Base-by-base conservation (phyloP, 1,140 invertebrate genomes). In the Atta colombica region DNA sequence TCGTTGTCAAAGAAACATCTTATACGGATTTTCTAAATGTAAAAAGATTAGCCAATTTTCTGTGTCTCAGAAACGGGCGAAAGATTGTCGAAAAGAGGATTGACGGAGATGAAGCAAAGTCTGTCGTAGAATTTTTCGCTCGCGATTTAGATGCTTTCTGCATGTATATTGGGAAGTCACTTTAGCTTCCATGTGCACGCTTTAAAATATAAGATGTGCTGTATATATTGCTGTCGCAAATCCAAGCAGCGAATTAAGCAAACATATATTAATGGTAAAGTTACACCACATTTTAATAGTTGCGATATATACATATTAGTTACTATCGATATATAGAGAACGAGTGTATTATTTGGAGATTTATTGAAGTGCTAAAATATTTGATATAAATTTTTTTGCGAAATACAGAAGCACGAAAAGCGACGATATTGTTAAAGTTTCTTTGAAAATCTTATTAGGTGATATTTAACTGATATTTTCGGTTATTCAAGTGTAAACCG, bases 401-500 rank as follows among this genome's bases (percentile, higher is more conserved):
- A 81, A 81, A 71, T 69, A 55, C 16, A 71, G 3, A 39, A 71
- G 55, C 14, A 45, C 5, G 21, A 53, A 80, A 21, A 68, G 45
- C 28, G 5, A 35, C 8, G n/a, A 53, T 55, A 12, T 35, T 2
- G 63, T 69, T 65, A 18, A 81, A 21, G 8, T 14, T 58, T 69
- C 3, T 55, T 80, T 35, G 63, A 68, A 55, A 53, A 53, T 0
- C 16, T 21, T 28, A 39, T 53, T 49, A 10, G 45, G 3, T 16
- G 14, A 80, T 18, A 69, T 55, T 80, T 7, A 31, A 65, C 60
- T 28, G 28, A 35, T 68, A 69, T 53, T 69, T 25, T 63, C 49
- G 77, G 31, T 74, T 82, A 16, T 18, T 14, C 14, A 18, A 45
- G 66, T n/a, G 51, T 21, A 71, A 81, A 5, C 6, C 21, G 10